Evolutionary conservation across 2,888 invertebrate species (phyloP).

Genomic region (Tetragonula carbonaria): DNA sequence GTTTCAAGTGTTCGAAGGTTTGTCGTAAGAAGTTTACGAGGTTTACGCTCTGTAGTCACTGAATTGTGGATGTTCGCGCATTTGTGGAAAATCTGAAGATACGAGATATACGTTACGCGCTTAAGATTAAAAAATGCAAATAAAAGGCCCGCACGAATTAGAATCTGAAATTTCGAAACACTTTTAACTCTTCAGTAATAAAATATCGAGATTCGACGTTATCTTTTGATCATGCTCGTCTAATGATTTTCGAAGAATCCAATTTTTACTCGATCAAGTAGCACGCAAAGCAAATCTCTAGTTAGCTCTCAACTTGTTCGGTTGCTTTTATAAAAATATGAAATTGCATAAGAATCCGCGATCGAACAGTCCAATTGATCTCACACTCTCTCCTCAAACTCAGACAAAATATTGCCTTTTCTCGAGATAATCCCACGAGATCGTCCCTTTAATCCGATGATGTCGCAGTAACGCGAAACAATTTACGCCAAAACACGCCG

Average conservation of each 20-base stretch:
- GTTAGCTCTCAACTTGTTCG: not conserved
- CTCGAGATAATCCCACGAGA: not conserved
- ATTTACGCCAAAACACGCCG: not conserved
- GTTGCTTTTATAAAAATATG: not conserved
- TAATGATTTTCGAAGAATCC: too few relatives aligned
- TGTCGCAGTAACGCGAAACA: slow-evolving; percentile 18
- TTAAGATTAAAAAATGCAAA: not conserved
- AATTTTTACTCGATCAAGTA: not conserved
- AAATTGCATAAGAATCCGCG: not conserved
- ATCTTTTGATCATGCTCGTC: too few relatives aligned
- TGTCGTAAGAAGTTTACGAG: not conserved
- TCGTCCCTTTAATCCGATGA: not conserved
- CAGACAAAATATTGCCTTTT: too few relatives aligned
- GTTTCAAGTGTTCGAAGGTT: too few relatives aligned
- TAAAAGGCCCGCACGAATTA: too few relatives aligned
- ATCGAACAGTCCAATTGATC: not conserved
- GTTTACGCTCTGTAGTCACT: not conserved
- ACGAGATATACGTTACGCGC: not conserved
- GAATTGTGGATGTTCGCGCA: not conserved
- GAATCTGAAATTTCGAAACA: too few relatives aligned
- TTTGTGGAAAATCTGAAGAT: not conserved
- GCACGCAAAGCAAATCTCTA: not conserved
- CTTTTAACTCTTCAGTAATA: too few relatives aligned
- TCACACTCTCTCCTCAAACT: not conserved
- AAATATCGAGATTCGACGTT: too few relatives aligned